Base-by-base conservation (phyloP, 1,140 invertebrate genomes). In the Drosophila obscura region DNA sequence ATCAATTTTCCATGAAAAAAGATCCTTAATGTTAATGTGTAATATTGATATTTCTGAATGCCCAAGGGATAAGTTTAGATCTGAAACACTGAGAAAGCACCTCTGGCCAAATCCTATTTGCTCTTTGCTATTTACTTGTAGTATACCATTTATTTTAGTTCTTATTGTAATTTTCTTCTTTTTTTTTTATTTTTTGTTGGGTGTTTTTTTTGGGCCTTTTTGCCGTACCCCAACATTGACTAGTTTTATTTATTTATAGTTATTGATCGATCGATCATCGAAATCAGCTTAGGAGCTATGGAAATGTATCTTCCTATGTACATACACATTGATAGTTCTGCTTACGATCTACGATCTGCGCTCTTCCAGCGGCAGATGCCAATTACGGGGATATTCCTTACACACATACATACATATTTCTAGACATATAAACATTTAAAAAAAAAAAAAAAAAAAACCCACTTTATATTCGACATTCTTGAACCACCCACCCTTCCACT, bases 271-370 rank as follows among this genome's bases (percentile, higher is more conserved):
- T 72, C 76, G 39, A 61, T 24, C 19, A 19, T 19, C 19, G 4
- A 24, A 24, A 4, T 73, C 41, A 64, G 57, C 77, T 84, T 84
- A 84, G 46, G 39, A 13, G 31, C 81, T 80, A 85, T 68, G 77
- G 81, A 84, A 84, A 77, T 87, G 74, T 77, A 63, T 78, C 43
- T 51, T 67, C 16, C 67, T 39, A 39, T 13, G 5, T 57, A 22
- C 35, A 35, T 46, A 15, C 5, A 76, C 73, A 76, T 58, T 75
- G 73, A 76, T 76, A 76, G 58, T 50, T 76, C 16, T 46, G 35
- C 72, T 76, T 75, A 75, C 9, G 16, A 24, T 63, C 68, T 22
- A 53, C n/a, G 8, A 41, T 19, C 49, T 65, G 44, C 19, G 19
- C 45, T 49, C 51, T 52, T 58, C 66, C 66, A 69, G 69, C 64